Percentiles rank a stretch among this genome's conserved stretches.
Conservation (phyloP, 2,797 vertebrate genomes). For the Scomberomorus guttatus region DNA sequence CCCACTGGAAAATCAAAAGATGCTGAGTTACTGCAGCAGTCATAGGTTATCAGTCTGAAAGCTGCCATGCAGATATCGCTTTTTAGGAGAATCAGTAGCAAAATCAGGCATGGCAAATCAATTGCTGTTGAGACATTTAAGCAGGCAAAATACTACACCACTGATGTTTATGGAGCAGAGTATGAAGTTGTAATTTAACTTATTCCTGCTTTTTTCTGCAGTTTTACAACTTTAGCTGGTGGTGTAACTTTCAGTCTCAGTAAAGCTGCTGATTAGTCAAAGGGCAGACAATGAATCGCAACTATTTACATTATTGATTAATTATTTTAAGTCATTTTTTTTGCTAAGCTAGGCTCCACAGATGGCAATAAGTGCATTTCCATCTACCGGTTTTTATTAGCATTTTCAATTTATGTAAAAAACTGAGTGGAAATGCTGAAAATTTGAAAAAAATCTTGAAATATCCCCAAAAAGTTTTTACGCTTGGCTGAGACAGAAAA, state of each 20-base stretch:
- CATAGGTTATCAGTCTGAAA: not conserved
- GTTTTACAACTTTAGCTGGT: not conserved
- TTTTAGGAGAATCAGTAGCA: not conserved
- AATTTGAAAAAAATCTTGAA: too few species aligned
- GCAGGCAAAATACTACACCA: too few species aligned
- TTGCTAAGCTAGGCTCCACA: too few species aligned
- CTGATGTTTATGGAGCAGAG: too few species aligned
- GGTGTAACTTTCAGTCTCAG: not conserved
- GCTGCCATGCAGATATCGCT: not conserved
- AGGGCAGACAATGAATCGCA: not conserved
- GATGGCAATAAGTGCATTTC: not conserved
- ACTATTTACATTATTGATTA: too few species aligned
- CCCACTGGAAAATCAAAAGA: constrained; percentile 40
- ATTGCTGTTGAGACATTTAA: too few species aligned
- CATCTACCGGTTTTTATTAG: not conserved
- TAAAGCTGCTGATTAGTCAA: not conserved
- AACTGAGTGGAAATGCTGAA: too few species aligned
- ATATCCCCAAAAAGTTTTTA: too few species aligned
- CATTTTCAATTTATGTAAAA: not conserved
- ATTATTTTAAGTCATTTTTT: not conserved
- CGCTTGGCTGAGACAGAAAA: too few species aligned
- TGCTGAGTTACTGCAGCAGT: constrained; percentile 6
- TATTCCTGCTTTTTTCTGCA: not conserved
- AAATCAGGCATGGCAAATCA: too few species aligned
- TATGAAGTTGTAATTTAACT: not conserved